Percentiles rank a stretch among this genome's conserved stretches.
phyloP scores from a whole-genome alignment of 1,140 invertebrate species.

The Aradophagus sp. region DNA sequence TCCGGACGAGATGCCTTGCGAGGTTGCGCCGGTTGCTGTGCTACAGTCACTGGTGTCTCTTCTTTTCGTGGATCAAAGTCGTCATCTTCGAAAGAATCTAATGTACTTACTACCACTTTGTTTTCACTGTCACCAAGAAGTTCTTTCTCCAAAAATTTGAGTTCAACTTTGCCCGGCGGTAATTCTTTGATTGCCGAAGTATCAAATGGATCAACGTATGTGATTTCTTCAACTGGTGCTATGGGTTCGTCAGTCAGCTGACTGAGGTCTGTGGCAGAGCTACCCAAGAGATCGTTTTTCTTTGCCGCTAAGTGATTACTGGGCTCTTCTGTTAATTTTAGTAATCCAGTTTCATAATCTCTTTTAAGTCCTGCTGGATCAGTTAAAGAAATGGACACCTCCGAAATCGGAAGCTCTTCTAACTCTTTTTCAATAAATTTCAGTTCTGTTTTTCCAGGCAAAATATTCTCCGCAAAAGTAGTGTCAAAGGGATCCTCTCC shows the following conservation, averaged over 20 bases:
- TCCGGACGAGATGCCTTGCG: conserved; percentile 78
- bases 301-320: conserved; percentile 6
- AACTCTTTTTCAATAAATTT: conserved; percentile 80
- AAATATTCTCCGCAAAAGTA: conserved; percentile 85
- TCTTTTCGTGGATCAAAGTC: conserved; percentile 85
- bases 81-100: conserved; percentile 65
- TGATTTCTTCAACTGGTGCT: conserved; percentile 77
- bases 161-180: conserved; percentile 83
- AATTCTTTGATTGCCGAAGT: conserved; percentile 84
- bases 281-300: conserved; percentile 80
- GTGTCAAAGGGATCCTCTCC: conserved; percentile 90
- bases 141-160: conserved; percentile 87
- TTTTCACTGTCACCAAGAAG: conserved; percentile 76
- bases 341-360: conserved; percentile 69
- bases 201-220: conserved; percentile 88
- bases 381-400: conserved; percentile 69
- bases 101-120: no score
- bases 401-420: conserved; percentile 67
- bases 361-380: conserved; percentile 75
- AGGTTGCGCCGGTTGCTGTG: conserved; percentile 12
- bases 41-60: conserved; percentile 46
- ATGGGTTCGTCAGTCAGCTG: conserved; percentile 82
- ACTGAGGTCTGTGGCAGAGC: conserved; percentile 84
- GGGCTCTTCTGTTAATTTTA: conserved; percentile 50
- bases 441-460: conserved; percentile 81